phyloP scores from a whole-genome alignment of 2,797 vertebrate genomes.

The Galagoides demidoff region DNA sequence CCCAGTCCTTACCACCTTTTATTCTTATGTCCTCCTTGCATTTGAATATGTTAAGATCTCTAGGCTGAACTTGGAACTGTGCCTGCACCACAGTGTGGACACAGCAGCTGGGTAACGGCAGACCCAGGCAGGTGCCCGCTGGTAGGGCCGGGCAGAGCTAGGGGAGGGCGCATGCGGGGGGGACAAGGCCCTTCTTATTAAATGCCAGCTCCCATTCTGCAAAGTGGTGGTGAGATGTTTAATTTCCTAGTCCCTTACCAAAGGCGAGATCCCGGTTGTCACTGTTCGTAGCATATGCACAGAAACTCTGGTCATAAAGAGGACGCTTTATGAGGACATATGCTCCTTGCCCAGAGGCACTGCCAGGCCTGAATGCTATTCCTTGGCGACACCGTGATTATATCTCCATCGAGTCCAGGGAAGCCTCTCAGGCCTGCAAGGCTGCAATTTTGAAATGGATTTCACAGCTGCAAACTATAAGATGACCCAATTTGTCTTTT shows the following conservation, averaged over 20 bases:
- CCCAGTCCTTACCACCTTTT: not conserved
- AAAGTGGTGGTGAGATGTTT: not conserved
- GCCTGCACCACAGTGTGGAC: not conserved
- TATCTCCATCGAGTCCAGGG: slow-evolving; percentile 30
- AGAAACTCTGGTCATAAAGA: slow-evolving; percentile 53
- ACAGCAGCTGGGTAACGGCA: slow-evolving; percentile 11
- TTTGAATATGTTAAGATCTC: not conserved
- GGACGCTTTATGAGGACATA: slow-evolving; percentile 18
- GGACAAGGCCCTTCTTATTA: not conserved
- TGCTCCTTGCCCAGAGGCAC: slow-evolving; percentile 2
- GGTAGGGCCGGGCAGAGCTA: not conserved
- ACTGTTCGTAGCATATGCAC: not conserved
- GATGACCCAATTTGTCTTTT: slow-evolving; percentile 75
- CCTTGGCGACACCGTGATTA: not conserved
- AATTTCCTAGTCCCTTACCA: not conserved
- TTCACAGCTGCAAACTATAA: slow-evolving; percentile 71
- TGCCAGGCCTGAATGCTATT: slow-evolving; percentile 2
- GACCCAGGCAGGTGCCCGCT: slow-evolving; percentile 49
- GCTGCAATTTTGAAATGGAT: slow-evolving; percentile 74
- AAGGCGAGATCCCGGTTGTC: slow-evolving; percentile 43
- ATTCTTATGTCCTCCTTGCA: not conserved
- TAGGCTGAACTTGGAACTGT: not conserved
- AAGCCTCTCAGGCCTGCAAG: slow-evolving; percentile 68
- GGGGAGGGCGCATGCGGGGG: not conserved
- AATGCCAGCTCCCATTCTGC: slow-evolving; percentile 8